Evolutionary conservation across 2,888 invertebrate genomes (phyloP), one percentile per base, ranked within the genome.

Genomic region (Dascillus cervinus): DNA sequence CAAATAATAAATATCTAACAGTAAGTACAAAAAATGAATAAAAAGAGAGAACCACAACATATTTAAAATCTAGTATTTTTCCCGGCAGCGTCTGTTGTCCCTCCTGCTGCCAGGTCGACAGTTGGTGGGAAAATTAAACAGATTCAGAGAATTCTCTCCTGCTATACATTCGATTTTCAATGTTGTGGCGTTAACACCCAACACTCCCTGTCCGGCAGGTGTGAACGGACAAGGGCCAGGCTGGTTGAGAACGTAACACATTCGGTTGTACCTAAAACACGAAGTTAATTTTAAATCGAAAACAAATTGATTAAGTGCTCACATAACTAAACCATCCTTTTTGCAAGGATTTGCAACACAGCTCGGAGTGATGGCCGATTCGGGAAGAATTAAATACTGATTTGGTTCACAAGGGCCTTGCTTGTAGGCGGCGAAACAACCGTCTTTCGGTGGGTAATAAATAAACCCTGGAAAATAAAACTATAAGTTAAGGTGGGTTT

Each of bases 261-360:
- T 28, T 6, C 52, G 55, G 0, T 60, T 62, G n/a, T 67, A 37
- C 15, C 26, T 21, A 3, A 2, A n/a, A 3, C 3, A 20, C 2
- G 9, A 20, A 20, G 6, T 6, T 6, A 19, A 19, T 19, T 6
- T 19, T 19, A 6, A 19, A 19, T 19, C 6, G n/a, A 22, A 22
- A 22, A 22, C 22, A 22, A 19, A 6, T 6, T 19, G 8, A 19
- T 22, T 32, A 15, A n/a, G 6, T 24, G 38, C 41, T 52, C 46
- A 73, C 45, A 43, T 52, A 1, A 75, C 71, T 11, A 60, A 46
- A 1, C 70, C 71, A 44, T 80, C 76, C 1, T 47, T 35, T 3
- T 19, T 4, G 50, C 84, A 84, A 1, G 76, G 74, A 63, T 83
- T 83, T 11, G 44, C 46, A 3, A 62, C 64, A 50, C 84, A 84